Evolutionary conservation across 2,113 vertebrate genomes (phyloP).

Genomic region (Heterocephalus glaber): DNA sequence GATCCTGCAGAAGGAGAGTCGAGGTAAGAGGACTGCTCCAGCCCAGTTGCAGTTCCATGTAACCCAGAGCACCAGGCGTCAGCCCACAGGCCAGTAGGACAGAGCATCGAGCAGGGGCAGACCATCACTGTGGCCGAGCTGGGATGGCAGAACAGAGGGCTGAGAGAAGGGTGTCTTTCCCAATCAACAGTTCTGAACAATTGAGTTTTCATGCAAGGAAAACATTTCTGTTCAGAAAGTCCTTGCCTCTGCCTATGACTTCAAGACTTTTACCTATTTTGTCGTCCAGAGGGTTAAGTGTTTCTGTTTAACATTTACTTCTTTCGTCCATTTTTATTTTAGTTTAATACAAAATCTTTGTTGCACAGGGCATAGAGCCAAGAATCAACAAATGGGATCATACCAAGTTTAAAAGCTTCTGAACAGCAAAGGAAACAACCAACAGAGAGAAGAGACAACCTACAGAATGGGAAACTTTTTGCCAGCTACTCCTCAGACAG

Average conservation of each 20-base stretch:
- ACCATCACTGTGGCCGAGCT: too few relatives aligned
- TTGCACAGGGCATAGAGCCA: background rate
- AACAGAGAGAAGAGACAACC: background rate
- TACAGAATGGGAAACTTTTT: background rate
- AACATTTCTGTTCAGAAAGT: background rate
- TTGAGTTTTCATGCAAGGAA: background rate
- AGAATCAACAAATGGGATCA: background rate
- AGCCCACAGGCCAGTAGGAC: rapidly evolving
- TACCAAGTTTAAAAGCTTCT: background rate
- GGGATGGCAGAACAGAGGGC: rapidly evolving
- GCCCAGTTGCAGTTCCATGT: rapidly evolving
- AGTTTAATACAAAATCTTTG: background rate
- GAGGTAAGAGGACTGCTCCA: too few relatives aligned
- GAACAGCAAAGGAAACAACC: background rate
- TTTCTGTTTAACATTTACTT: background rate
- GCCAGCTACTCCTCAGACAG: background rate
- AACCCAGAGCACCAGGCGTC: background rate
- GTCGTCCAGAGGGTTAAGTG: background rate
- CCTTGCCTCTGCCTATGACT: background rate
- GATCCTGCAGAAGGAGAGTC: background rate
- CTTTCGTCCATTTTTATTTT: background rate
- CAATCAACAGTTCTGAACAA: background rate
- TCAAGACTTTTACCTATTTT: background rate
- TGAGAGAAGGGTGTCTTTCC: rapidly evolving
- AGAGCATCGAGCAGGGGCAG: background rate